phyloP scores from a whole-genome alignment of 37 sponge, comb jelly and placozoan genomes.

The Agelas oroides region DNA sequence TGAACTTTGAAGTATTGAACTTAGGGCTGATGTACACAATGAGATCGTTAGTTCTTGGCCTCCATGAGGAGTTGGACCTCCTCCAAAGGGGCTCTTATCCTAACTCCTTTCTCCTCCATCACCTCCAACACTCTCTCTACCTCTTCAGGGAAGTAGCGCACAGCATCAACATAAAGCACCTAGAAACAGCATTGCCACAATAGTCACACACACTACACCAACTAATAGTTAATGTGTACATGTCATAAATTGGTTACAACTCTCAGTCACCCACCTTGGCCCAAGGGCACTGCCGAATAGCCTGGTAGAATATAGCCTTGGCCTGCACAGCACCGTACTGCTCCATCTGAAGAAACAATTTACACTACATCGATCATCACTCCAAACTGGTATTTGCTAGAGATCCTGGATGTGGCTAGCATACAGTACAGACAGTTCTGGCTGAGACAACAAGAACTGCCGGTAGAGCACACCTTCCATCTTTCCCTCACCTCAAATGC shows the following conservation, averaged over 20 bases:
- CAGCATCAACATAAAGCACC: no score
- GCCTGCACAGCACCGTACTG: slow-evolving; percentile 26
- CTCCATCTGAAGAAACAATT: slow-evolving; percentile 48
- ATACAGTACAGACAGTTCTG: no score
- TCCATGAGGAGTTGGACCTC: slow-evolving; percentile 74
- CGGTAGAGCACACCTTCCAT: no score
- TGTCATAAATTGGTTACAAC: no score
- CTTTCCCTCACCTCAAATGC: slow-evolving; percentile 77
- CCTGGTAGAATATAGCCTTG: slow-evolving; percentile 81
- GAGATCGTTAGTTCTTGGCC: no score
- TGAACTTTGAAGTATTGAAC: no score
- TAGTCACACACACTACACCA: background rate
- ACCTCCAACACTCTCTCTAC: slow-evolving; percentile 68
- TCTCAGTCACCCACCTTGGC: slow-evolving; percentile 77
- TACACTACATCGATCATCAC: no score
- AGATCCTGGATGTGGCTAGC: no score
- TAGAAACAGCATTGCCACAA: background rate
- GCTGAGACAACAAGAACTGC: no score
- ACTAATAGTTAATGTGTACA: no score
- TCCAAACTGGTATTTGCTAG: no score
- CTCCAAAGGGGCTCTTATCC: slow-evolving; percentile 82
- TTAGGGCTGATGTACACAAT: no score
- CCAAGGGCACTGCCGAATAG: slow-evolving; percentile 86
- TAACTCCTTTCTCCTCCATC: slow-evolving; percentile 83
- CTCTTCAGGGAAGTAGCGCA: slow-evolving; percentile 49